Evolutionary conservation across 2,797 vertebrate genomes (phyloP).

Genomic region (Odontamblyopus lacepedii): DNA sequence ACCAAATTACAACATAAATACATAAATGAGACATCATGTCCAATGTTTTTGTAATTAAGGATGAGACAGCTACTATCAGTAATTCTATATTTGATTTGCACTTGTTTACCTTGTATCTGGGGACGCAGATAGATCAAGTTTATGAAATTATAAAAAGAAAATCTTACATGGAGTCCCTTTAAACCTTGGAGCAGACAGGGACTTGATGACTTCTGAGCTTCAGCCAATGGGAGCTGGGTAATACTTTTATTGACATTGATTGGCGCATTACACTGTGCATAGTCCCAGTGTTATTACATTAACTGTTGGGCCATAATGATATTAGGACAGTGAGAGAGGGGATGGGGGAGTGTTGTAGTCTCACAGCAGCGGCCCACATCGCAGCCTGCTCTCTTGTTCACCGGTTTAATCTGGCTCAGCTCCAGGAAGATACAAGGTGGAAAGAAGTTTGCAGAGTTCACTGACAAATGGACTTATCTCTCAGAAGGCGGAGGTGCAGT

Average conservation of each 20-base stretch:
- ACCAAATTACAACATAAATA: too few species aligned
- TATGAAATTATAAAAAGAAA: too few species aligned
- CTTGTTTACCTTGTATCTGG: too few species aligned
- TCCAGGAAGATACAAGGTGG: constrained; percentile 53
- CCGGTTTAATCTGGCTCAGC: constrained; percentile 51
- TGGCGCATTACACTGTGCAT: constrained; percentile 68
- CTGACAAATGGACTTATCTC: constrained; percentile 69
- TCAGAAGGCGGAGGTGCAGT: constrained; percentile 46
- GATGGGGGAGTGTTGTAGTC: constrained; percentile 65
- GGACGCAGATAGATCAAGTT: too few species aligned
- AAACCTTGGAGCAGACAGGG: constrained; percentile 40
- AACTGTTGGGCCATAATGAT: constrained; percentile 70
- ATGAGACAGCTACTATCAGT: too few species aligned
- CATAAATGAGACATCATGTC: too few species aligned
- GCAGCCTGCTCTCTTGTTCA: constrained; percentile 39
- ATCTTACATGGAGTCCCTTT: background rate
- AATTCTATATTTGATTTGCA: too few species aligned
- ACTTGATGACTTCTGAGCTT: constrained; percentile 60
- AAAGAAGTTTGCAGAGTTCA: constrained; percentile 69
- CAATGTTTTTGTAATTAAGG: too few species aligned
- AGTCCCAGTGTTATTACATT: constrained; percentile 77
- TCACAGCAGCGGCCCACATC: constrained; percentile 53
- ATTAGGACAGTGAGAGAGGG: constrained; percentile 68
- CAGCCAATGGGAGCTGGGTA: constrained; percentile 48
- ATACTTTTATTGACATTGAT: constrained; percentile 75